These are phyloP conservation scores for Drosophila mimetica DNA, from an alignment of 2,888 invertebrate genomes.

Conservation along the genomic window DNA sequence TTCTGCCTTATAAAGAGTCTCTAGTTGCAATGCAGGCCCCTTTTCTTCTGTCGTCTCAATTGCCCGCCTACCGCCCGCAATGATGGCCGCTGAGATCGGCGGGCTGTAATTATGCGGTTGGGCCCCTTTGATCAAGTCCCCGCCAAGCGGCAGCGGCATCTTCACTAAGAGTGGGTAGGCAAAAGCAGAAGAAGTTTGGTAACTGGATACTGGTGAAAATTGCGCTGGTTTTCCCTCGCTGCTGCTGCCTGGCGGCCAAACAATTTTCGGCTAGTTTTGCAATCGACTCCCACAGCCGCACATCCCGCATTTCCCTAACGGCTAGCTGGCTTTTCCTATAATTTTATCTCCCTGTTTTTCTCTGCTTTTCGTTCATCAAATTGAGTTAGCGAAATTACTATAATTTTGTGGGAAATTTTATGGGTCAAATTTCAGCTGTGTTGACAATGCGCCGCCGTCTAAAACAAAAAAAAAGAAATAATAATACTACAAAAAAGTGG, in stretches of 20 bases:
- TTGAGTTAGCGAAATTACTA: slow-evolving; percentile 78
- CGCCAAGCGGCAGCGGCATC: slow-evolving; percentile 28
- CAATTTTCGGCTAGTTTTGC: slow-evolving; percentile 77
- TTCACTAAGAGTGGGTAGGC: slow-evolving; percentile 16
- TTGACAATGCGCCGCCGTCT: slow-evolving; percentile 56
- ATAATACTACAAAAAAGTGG: slow-evolving; percentile 41
- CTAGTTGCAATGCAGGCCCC: slow-evolving; percentile 3
- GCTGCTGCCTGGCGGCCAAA: slow-evolving; percentile 28
- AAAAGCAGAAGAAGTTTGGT: slow-evolving; percentile 36
- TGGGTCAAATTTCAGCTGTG: slow-evolving; percentile 72
- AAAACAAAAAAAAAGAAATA: slow-evolving; percentile 15
- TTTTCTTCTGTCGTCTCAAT: slow-evolving; percentile 11
- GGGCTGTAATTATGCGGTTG: slow-evolving; percentile 48
- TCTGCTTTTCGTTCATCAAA: slow-evolving; percentile 59
- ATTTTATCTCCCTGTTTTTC: slow-evolving; percentile 26
- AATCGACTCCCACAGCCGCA: slow-evolving; percentile 38
- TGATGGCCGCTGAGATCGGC: slow-evolving; percentile 33
- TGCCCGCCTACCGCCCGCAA: slow-evolving; percentile 37
- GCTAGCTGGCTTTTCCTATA: slow-evolving; percentile 35
- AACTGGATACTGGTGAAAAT: slow-evolving; percentile 71
- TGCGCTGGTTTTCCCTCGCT: slow-evolving; percentile 57
- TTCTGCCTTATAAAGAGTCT: background rate
- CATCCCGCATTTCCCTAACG: slow-evolving; percentile 35
- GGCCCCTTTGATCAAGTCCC: slow-evolving; percentile 29
- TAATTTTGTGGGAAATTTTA: slow-evolving; percentile 79